Conservation (phyloP, 2,888 invertebrate species). For the Meiosimyza decipiens region DNA sequence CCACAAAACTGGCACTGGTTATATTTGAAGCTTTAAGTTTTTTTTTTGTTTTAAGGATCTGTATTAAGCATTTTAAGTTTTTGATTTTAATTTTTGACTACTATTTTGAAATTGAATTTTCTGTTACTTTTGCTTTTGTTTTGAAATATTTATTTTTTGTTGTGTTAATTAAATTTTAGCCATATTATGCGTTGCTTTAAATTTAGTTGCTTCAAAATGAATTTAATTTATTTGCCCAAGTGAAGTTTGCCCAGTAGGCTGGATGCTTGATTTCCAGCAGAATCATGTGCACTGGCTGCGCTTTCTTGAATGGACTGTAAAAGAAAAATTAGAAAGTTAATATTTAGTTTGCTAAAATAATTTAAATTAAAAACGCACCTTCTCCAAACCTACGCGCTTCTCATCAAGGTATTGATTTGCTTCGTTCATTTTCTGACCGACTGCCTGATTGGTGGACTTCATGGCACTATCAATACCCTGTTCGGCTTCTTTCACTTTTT, state of each 20-base stretch:
- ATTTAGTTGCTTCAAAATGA: not conserved
- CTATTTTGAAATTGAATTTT: conserved; percentile 21
- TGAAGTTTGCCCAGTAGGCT: conserved; percentile 65
- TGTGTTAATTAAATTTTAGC: not conserved
- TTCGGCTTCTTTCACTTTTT: conserved; percentile 68
- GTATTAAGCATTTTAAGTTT: conserved; percentile 1
- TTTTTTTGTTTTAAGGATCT: conserved; percentile 28
- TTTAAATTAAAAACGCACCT: conserved; percentile 46
- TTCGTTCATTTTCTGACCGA: conserved; percentile 74
- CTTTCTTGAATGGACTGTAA: conserved; percentile 60
- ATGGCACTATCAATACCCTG: conserved; percentile 70
- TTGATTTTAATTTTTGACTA: conserved; percentile 14
- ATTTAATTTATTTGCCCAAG: conserved; percentile 52
- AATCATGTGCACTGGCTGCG: conserved; percentile 60
- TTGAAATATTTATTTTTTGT: not conserved
- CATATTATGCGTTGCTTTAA: not conserved
- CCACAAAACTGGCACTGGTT: conserved; percentile 44
- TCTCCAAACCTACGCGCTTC: conserved; percentile 68
- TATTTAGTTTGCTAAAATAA: not conserved
- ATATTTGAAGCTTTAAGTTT: conserved; percentile 30
- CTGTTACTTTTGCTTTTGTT: conserved; percentile 31
- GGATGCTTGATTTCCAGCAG: conserved; percentile 60
- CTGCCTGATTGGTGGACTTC: conserved; percentile 70
- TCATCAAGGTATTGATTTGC: conserved; percentile 73
- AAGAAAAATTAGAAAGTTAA: conserved; percentile 11